Evolutionary conservation across 1,140 invertebrate species (phyloP).

Genomic region (Saxidomus purpurata): DNA sequence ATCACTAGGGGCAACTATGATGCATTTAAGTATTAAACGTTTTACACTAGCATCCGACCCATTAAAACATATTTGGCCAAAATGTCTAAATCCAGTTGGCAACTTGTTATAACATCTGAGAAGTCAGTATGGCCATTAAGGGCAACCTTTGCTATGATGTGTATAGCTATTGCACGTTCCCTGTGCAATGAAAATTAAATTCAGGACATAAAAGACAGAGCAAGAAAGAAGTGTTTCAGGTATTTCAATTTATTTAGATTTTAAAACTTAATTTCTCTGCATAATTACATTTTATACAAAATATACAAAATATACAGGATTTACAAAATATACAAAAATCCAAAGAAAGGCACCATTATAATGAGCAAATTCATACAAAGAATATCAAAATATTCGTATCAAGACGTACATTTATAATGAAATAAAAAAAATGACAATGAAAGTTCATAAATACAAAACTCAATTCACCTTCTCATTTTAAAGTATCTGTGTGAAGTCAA

Average conservation of each 20-base stretch:
- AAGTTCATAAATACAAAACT: background rate
- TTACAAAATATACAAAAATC: conserved; percentile 42
- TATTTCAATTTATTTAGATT: conserved; percentile 25
- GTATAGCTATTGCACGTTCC: no score
- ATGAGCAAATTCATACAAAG: conserved; percentile 27
- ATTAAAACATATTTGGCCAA: no score
- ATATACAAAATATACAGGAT: conserved; percentile 33
- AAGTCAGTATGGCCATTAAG: no score
- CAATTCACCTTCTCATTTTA: background rate
- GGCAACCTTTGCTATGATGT: no score
- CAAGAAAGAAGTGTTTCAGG: background rate
- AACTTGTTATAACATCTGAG: no score
- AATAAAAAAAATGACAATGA: background rate
- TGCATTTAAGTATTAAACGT: no score
- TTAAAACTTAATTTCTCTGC: conserved; percentile 47
- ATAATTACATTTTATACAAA: conserved; percentile 40
- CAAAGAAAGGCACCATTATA: background rate
- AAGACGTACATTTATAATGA: background rate
- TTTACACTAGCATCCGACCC: no score
- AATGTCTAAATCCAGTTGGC: no score
- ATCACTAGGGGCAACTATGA: no score
- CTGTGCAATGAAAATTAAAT: no score
- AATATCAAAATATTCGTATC: background rate
- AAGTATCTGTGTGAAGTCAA: background rate
- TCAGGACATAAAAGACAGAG: no score